A percentile compares a stretch with the other conserved stretches of the same genome.
phyloP scores from a whole-genome alignment of 2,113 vertebrate species.

The Laticauda colubrina region DNA sequence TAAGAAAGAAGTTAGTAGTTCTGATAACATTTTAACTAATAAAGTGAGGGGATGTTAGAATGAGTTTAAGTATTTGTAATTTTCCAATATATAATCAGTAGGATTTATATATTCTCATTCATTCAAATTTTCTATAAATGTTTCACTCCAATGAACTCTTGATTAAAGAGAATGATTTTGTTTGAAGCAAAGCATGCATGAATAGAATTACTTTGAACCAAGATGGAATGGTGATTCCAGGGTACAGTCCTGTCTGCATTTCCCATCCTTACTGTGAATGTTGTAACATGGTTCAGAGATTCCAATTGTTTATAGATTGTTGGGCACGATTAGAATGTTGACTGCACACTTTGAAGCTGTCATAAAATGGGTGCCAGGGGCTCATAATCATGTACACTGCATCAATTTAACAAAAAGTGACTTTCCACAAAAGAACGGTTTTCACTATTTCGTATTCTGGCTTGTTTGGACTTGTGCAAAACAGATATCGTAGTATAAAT shows the following conservation, averaged over 20 bases:
- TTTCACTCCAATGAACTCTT: not conserved
- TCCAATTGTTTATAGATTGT: not conserved
- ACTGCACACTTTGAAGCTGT: not conserved
- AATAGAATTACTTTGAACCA: not conserved
- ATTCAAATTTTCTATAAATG: not conserved
- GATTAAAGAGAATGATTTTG: not conserved
- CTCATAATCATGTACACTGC: not conserved
- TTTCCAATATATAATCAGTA: not conserved
- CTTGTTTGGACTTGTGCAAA: not conserved
- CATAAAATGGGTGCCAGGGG: not conserved
- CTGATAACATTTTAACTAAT: conserved; percentile 31
- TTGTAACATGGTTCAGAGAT: not conserved
- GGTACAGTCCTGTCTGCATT: not conserved
- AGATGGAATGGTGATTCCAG: not conserved
- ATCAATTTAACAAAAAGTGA: not conserved
- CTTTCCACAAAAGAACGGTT: not conserved
- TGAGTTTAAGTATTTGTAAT: not conserved
- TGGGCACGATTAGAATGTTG: not conserved
- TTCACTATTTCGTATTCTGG: not conserved
- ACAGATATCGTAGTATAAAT: not conserved
- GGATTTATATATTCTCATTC: not conserved
- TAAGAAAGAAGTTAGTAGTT: not conserved
- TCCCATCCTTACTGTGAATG: not conserved
- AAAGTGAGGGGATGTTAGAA: not conserved
- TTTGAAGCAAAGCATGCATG: not conserved